Base-by-base conservation (phyloP, 2,797 vertebrate species). In the Paratrypauchen microcephalus region DNA sequence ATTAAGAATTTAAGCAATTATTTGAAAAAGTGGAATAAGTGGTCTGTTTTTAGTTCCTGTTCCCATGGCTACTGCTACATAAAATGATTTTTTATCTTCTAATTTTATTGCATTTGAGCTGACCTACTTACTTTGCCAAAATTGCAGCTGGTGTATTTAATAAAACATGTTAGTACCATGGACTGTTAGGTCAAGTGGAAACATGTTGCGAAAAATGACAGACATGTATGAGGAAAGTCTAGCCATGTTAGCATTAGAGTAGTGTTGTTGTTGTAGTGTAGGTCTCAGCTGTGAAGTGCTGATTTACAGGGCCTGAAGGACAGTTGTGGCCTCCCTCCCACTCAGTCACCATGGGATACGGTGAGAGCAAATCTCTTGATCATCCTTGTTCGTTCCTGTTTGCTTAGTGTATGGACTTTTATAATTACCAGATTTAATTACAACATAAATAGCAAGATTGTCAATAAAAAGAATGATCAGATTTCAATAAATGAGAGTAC, bases 261-360 rank as follows among this genome's bases (percentile, higher is more conserved):
- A 55, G 48, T 50, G 69, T 68, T 60, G 61, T 73, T 45, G 69
- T 48, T 21, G 2, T 66, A 23, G 12, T 73, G 67, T 48, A 72
- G 71, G 80, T 63, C 83, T 85, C 78, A 85, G 82, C 83, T 83
- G 75, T 74, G 76, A 77, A 71, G 73, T 64, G 76, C 65, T 88
- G 82, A 89, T 88, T 86, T 89, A 87, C 83, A 82, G 48, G 78
- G 62, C 79, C 81, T 85, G 73, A 88, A 87, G 86, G 82, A 88
- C 72, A 78, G 72, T 71, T 78, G 41, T 28, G 66, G 86, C 86
- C 79, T 81, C 80, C 85, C 81, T 75, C 85, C 82, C 82, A 87
- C 82, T 87, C 88, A 65, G 83, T 88, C 83, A 36, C 85, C 84
- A 86, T 81, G 78, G 84, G 86, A 90, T 82, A 89, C 70, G 19